These are phyloP conservation scores for Linepithema humile DNA, from an alignment of 1,140 invertebrate genomes.

Conservation along the genomic window DNA sequence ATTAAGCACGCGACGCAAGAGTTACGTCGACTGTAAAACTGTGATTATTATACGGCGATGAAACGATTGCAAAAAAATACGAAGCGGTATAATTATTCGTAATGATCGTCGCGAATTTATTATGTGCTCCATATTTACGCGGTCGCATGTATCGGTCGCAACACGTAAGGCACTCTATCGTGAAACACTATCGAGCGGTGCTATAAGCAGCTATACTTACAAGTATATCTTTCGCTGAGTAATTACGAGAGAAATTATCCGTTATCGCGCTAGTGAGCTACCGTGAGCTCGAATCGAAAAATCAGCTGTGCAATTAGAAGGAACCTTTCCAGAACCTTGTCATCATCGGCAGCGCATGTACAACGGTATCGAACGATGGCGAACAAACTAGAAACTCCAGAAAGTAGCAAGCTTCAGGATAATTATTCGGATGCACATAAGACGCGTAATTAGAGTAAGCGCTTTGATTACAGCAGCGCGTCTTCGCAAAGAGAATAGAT, in stretches of 20 bases:
- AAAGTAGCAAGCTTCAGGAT: conserved; percentile 21
- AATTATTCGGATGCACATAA: conserved; percentile 30
- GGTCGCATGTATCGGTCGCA: background rate
- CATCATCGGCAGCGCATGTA: background rate
- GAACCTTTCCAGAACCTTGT: conserved; percentile 3
- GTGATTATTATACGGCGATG: conserved; percentile 28
- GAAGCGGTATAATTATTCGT: conserved; percentile 39
- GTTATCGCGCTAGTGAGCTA: background rate
- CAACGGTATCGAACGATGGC: background rate
- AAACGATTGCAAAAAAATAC: conserved; percentile 39
- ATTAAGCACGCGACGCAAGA: conserved; percentile 15
- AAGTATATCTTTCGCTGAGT: conserved; percentile 14
- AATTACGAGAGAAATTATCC: conserved; percentile 18
- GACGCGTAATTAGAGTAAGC: conserved; percentile 26
- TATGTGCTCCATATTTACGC: conserved; percentile 24
- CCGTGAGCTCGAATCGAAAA: conserved; percentile 21
- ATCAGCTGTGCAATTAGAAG: conserved; percentile 22
- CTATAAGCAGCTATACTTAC: conserved; percentile 20
- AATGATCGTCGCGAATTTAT: conserved; percentile 50
- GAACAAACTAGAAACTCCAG: conserved; percentile 4
- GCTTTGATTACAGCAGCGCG: conserved; percentile 35
- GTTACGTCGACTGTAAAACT: conserved; percentile 25
- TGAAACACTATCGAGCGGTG: conserved; percentile 12
- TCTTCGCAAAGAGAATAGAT: conserved; percentile 45
- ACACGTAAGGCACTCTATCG: conserved; percentile 32